These are phyloP conservation scores for Leuciscus idus DNA, from an alignment of 2,113 vertebrate genomes.

Conservation along the genomic window DNA sequence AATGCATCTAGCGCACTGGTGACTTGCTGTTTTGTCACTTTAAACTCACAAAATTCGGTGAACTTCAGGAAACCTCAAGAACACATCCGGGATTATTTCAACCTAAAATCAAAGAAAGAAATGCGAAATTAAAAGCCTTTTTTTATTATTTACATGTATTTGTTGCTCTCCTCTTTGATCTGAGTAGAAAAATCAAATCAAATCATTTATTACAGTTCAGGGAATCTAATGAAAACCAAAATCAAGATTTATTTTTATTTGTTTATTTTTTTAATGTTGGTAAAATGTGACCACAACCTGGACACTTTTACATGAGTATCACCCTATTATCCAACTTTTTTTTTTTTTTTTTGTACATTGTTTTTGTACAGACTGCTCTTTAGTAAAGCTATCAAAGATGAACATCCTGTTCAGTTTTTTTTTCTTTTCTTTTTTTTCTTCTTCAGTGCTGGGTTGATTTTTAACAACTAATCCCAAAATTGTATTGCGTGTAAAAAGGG, in stretches of 20 bases:
- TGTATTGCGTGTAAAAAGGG: neutral
- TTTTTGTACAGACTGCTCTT: neutral
- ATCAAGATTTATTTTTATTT: neutral
- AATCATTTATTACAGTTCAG: no score
- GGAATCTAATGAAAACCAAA: no score
- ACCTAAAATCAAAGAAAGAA: neutral
- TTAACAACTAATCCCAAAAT: neutral
- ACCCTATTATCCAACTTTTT: neutral
- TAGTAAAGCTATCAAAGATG: neutral
- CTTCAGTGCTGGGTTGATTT: neutral
- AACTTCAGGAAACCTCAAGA: neutral
- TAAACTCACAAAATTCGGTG: neutral
- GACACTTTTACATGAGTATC: neutral
- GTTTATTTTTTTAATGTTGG: no score
- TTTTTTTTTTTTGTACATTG: no score
- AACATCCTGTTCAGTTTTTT: neutral
- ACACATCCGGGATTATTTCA: neutral
- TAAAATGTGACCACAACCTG: neutral
- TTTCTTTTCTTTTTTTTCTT: no score
- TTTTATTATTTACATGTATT: no score
- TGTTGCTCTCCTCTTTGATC: no score
- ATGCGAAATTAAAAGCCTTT: neutral
- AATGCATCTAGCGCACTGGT: rapidly evolving
- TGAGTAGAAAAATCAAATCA: no score
- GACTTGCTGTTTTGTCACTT: neutral